Base-by-base conservation (phyloP, 2,797 vertebrate genomes). In the Tangara arthus region DNA sequence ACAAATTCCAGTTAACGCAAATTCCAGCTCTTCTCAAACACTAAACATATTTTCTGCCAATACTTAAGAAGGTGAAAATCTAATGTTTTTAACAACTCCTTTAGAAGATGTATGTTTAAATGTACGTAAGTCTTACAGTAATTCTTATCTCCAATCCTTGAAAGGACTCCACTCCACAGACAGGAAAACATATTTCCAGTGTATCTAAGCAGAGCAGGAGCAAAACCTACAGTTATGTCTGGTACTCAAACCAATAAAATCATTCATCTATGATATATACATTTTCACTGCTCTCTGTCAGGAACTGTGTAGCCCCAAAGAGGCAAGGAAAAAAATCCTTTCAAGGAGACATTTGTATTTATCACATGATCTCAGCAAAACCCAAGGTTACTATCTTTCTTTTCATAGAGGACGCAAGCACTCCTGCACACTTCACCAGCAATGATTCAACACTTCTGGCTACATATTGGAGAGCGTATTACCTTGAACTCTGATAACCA, bases 401-500 rank as follows among this genome's bases (percentile, higher is more conserved):
- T 84, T 60, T 76, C 64, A 82, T 55, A 39, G 12, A 68, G 52
- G 27, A 68, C 46, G 49, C 35, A 82, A 79, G 26, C 26, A 28
- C 27, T 68, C 32, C 21, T 35, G 28, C 11, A 46, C 24, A 44
- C 18, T 24, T 32, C 37, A 88, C 35, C 65, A 71, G 42, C 69
- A 87, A 30, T 3, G 5, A 64, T 20, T 61, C 57, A 92, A 66
- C 37, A 41, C 32, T 27, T 39, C 15, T 19, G 22, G 49, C 22
- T 81, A 55, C 69, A 42, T 16, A 83, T 39, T n/a, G 16, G 42
- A 90, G 37, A 85, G 5, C 28, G 8, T 32, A 95, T 96, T 97
- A 99, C 99, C 99, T 99, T 99, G 98, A 98, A 99, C 94, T 99
- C 99, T 93, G 99, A 99, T 92, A 99, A 98, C 99, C 99, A 99